Percentiles rank a stretch among this genome's conserved stretches.
phyloP scores from a whole-genome alignment of 2,797 vertebrate species.

The Phoxinus dragarum region DNA sequence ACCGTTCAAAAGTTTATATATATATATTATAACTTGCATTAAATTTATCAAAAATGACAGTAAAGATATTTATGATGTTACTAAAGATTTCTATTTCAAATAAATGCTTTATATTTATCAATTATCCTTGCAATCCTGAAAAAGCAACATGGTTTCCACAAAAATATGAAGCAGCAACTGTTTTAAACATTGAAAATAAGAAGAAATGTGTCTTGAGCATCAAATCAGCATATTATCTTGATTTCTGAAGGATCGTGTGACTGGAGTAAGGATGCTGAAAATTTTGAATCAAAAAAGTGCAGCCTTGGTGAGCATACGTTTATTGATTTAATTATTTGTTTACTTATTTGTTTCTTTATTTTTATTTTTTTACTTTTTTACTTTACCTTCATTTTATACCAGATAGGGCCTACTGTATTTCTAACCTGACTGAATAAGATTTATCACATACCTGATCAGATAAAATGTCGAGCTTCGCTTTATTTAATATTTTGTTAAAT shows the following conservation, averaged over 20 bases:
- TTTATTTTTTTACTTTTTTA: not conserved
- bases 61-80: not conserved
- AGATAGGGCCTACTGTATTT: too few relatives aligned
- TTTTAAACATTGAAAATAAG: too few relatives aligned
- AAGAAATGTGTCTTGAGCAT: too few relatives aligned
- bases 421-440: not conserved
- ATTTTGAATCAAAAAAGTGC: not conserved
- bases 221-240: not conserved
- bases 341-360: not conserved
- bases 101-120: too few relatives aligned
- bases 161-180: too few relatives aligned
- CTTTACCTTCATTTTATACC: not conserved
- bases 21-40: not conserved
- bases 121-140: too few relatives aligned
- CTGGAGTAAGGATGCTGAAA: not conserved
- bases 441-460: not conserved
- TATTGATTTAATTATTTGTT: too few relatives aligned
- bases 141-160: too few relatives aligned
- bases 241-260: not conserved
- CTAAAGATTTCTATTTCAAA: too few relatives aligned
- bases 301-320: not conserved
- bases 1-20: not conserved
- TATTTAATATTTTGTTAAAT: not conserved
- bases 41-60: not conserved
- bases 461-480: not conserved